Conservation (phyloP, 2,113 vertebrate species). For the Piaya cayana region DNA sequence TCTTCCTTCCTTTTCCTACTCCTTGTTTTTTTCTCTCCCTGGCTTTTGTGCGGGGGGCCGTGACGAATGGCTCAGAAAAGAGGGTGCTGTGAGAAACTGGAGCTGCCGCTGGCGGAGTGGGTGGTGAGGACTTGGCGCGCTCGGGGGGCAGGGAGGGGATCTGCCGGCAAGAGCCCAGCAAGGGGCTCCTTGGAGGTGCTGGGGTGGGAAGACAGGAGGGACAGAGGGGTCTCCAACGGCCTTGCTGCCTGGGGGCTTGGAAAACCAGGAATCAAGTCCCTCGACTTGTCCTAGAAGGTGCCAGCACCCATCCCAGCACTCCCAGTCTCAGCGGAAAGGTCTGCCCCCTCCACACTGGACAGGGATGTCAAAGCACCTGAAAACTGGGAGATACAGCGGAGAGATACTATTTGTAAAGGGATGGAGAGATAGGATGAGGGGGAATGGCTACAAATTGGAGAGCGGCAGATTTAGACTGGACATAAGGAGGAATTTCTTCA, state of each 20-base stretch:
- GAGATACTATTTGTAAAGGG: no score
- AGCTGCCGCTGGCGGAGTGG: constrained; percentile 41
- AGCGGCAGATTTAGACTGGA: no score
- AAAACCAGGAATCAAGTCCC: not conserved
- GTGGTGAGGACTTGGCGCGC: constrained; percentile 42
- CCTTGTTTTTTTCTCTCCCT: constrained; percentile 61
- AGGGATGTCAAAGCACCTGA: not conserved
- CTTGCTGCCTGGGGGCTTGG: not conserved
- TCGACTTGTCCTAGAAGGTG: not conserved
- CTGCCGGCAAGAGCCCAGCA: not conserved
- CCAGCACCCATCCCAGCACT: not conserved
- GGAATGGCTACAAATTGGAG: no score
- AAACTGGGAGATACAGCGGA: not conserved
- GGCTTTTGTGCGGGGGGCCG: constrained; percentile 54
- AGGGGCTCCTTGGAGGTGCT: not conserved
- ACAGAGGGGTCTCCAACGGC: not conserved
- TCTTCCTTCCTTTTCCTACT: constrained; percentile 67
- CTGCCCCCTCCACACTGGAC: rapidly evolving
- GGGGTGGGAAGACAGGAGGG: not conserved
- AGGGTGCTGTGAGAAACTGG: constrained; percentile 74
- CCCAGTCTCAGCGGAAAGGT: not conserved
- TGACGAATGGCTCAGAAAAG: constrained; percentile 72
- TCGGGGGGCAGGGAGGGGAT: not conserved
- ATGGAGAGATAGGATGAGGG: no score
- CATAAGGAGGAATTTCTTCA: no score